phyloP scores from a whole-genome alignment of 2,113 vertebrate genomes.

The Seriola dumerili region DNA sequence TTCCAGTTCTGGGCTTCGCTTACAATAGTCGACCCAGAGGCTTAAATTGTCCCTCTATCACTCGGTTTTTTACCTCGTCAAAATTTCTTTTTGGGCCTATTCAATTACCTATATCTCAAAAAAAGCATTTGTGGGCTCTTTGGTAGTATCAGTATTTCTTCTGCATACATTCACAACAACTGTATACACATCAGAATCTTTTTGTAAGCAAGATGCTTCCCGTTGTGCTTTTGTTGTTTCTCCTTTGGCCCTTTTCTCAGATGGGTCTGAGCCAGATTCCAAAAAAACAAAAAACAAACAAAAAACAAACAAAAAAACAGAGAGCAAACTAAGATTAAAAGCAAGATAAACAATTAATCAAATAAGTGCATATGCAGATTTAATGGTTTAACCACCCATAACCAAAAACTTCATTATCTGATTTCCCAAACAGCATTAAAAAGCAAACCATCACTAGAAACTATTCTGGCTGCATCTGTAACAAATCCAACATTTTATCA shows the following conservation, averaged over 20 bases:
- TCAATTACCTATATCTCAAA: neutral
- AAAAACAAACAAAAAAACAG: neutral
- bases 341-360: neutral
- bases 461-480: constrained; percentile 17
- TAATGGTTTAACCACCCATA: constrained; percentile 10
- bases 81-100: neutral
- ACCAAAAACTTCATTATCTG: constrained; percentile 28
- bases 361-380: constrained; percentile 23
- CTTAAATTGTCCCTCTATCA: neutral
- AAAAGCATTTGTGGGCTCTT: neutral
- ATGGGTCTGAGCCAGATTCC: constrained; percentile 1
- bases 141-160: neutral
- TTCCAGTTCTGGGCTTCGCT: constrained; percentile 12
- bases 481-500: constrained; percentile 56
- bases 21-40: neutral
- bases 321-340: constrained; percentile 26
- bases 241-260: no score
- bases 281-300: neutral
- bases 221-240: constrained; percentile 1
- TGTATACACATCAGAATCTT: neutral
- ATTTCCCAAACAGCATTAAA: constrained; percentile 7
- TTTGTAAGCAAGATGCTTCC: neutral
- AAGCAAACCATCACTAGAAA: constrained; percentile 9
- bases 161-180: neutral
- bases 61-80: constrained; percentile 1